Conservation (phyloP, 2,888 invertebrate species). For the Steromphala cineraria region DNA sequence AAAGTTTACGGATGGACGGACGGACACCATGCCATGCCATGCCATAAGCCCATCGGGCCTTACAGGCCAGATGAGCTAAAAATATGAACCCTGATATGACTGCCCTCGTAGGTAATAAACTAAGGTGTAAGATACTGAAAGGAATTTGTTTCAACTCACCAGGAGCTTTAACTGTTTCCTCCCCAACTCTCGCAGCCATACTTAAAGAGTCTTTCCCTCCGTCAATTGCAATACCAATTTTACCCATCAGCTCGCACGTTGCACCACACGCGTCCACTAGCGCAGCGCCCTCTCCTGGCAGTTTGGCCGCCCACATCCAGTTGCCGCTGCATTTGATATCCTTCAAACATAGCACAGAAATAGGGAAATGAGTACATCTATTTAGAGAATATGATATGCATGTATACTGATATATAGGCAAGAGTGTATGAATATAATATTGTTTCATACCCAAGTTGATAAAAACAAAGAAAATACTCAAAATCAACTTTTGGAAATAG, state of each 20-base stretch:
- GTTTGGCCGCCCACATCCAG: constrained; percentile 99
- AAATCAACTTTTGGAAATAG: no score
- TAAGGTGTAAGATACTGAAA: no score
- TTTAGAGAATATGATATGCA: not conserved
- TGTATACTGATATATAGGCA: not conserved
- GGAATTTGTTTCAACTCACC: constrained; percentile 68
- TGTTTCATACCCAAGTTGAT: no score
- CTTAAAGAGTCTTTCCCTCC: constrained; percentile 98
- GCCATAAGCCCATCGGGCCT: no score
- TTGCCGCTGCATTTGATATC: constrained; percentile 99
- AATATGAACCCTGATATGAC: no score
- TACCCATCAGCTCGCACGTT: constrained; percentile 89
- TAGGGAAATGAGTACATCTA: no score
- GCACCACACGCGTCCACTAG: constrained; percentile 91
- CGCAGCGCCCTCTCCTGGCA: constrained; percentile 92
- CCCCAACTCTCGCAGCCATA: constrained; percentile 92
- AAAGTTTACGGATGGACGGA: no score
- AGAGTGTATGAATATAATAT: not conserved
- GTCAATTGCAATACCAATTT: constrained; percentile 91
- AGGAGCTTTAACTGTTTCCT: constrained; percentile 80
- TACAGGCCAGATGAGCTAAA: no score
- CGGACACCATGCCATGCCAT: no score
- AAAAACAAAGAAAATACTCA: no score
- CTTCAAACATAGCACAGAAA: constrained; percentile 76
- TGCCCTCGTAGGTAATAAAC: no score